These are phyloP conservation scores for Remorina albescens DNA, from an alignment of 2,797 vertebrate genomes.

Conservation along the genomic window DNA sequence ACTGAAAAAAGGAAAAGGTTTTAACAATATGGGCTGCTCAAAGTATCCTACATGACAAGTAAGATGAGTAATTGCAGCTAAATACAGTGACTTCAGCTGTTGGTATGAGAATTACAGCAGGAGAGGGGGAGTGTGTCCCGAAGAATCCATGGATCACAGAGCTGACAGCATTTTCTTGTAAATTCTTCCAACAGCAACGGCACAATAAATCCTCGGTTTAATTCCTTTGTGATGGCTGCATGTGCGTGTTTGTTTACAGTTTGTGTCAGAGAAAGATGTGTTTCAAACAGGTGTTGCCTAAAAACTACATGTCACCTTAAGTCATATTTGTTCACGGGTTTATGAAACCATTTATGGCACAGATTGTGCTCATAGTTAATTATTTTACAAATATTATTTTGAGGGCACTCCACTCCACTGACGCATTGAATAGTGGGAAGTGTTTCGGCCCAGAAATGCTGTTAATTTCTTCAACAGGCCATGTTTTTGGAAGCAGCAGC, in stretches of 20 bases:
- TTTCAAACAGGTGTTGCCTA: conserved; percentile 19
- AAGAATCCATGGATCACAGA: conserved; percentile 46
- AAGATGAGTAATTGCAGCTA: conserved; percentile 21
- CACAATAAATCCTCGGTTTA: conserved; percentile 39
- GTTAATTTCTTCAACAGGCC: conserved; percentile 25
- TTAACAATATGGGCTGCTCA: not conserved
- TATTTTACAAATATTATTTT: not conserved
- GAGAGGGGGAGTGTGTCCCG: conserved; percentile 9
- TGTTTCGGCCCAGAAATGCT: conserved; percentile 22
- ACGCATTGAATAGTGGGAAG: conserved; percentile 28
- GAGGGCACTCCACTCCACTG: not conserved
- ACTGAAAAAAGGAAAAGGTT: not conserved
- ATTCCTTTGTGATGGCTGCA: conserved; percentile 25
- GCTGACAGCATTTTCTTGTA: conserved; percentile 40
- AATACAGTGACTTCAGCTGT: conserved; percentile 33
- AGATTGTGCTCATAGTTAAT: not conserved
- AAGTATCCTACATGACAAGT: not conserved
- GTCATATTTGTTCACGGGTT: not conserved
- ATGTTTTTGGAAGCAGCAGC: conserved; percentile 25
- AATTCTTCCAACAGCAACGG: conserved; percentile 39
- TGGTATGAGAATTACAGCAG: conserved; percentile 27
- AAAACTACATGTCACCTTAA: not conserved
- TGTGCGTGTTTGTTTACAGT: conserved; percentile 16
- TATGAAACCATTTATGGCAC: not conserved
- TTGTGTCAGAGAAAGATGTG: not conserved